Base-by-base conservation (phyloP, 2,888 invertebrate genomes). In the Micoletzkya japonica region DNA sequence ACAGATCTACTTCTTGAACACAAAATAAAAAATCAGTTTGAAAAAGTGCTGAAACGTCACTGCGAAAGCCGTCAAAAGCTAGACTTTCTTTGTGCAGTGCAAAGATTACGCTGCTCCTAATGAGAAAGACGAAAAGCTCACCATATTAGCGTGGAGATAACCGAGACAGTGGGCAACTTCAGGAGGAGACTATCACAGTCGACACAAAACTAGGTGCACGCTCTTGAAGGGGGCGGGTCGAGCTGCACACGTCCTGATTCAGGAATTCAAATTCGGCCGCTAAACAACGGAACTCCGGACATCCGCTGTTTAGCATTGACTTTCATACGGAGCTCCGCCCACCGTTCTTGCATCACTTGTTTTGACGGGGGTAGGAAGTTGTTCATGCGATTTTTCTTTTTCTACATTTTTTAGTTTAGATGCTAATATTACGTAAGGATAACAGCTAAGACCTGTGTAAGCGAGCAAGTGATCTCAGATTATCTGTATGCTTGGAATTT, bases 1-100 rank as follows among this genome's bases (percentile, higher is more conserved):
- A n/a, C n/a, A n/a, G n/a, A n/a, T n/a, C n/a, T n/a, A n/a, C n/a
- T n/a, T n/a, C n/a, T n/a, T n/a, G n/a, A n/a, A n/a, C n/a, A n/a
- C n/a, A n/a, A n/a, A n/a, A n/a, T n/a, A n/a, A n/a, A n/a, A n/a
- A n/a, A n/a, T n/a, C n/a, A n/a, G n/a, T n/a, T n/a, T n/a, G n/a
- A n/a, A n/a, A n/a, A n/a, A n/a, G n/a, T n/a, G n/a, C n/a, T n/a
- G n/a, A n/a, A n/a, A n/a, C n/a, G n/a, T n/a, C n/a, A n/a, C n/a
- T n/a, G n/a, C n/a, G n/a, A n/a, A n/a, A n/a, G n/a, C n/a, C n/a
- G n/a, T n/a, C n/a, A n/a, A n/a, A 59, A 39, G 59, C 20, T 59
- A 39, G 59, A 59, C n/a, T 39, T 59, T 39, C 59, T 59, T 59
- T 39, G 30, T 39, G 20, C 39, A 59, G 30, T 59, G 59, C 20